phyloP scores from a whole-genome alignment of 2,113 vertebrate species.

The Pithys albifrons region DNA sequence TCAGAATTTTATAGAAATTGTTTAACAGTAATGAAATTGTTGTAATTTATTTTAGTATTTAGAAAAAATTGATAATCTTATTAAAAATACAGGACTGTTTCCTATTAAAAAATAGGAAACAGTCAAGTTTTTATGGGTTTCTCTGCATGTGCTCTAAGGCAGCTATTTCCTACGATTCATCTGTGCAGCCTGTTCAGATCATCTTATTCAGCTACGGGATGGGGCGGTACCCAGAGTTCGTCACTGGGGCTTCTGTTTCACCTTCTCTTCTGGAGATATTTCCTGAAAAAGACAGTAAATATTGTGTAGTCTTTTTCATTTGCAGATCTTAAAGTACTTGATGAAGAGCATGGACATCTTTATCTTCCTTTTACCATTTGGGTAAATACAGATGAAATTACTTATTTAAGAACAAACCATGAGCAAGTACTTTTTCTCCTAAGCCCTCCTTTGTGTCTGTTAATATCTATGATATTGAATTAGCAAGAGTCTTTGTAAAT shows the following conservation, averaged over 20 bases:
- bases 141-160: neutral
- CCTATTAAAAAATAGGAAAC: neutral
- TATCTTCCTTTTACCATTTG: neutral
- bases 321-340: neutral
- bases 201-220: neutral
- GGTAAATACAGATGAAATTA: neutral
- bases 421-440: neutral
- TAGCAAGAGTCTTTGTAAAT: neutral
- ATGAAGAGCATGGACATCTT: neutral
- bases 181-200: neutral
- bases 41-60: neutral
- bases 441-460: neutral
- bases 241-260: neutral
- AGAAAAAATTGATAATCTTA: neutral
- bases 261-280: neutral
- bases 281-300: neutral
- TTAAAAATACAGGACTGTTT: neutral
- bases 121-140: neutral
- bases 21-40: neutral
- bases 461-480: neutral
- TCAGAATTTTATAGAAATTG: neutral
- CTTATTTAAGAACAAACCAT: neutral
- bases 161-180: neutral
- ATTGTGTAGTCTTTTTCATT: neutral
- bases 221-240: accelerated